Evolutionary conservation across 2,797 vertebrate species (phyloP).

Genomic region (Vultur gryphus): DNA sequence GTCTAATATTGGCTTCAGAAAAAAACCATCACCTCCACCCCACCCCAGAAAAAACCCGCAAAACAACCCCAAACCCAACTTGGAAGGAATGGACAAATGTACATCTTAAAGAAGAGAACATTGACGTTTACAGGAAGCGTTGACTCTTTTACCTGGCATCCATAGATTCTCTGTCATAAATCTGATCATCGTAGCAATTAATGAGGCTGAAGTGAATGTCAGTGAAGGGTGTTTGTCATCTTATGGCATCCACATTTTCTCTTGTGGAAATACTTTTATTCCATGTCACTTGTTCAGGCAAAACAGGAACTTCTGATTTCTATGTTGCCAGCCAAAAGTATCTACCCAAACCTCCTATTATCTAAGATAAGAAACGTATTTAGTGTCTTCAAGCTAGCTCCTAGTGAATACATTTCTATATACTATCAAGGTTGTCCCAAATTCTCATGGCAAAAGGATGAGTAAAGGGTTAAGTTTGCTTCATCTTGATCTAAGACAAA

Average conservation of each 20-base stretch:
- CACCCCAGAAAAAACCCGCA: not conserved
- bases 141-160: not conserved
- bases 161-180: not conserved
- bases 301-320: not conserved
- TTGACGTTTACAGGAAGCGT: not conserved
- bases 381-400: not conserved
- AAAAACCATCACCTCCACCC: not conserved
- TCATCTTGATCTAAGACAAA: not conserved
- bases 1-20: not conserved
- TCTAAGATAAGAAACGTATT: not conserved
- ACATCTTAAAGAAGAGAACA: not conserved
- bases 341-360: not conserved
- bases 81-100: not conserved
- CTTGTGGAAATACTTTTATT: not conserved
- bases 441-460: not conserved
- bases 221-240: not conserved
- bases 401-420: not conserved
- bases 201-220: not conserved
- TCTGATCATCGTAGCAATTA: not conserved
- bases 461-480: not conserved
- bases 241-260: not conserved
- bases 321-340: fast-evolving
- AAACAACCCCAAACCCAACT: not conserved
- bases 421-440: not conserved
- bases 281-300: not conserved